Evolutionary conservation across 2,113 vertebrate species (phyloP).

Genomic region (Sceloporus tristichus): DNA sequence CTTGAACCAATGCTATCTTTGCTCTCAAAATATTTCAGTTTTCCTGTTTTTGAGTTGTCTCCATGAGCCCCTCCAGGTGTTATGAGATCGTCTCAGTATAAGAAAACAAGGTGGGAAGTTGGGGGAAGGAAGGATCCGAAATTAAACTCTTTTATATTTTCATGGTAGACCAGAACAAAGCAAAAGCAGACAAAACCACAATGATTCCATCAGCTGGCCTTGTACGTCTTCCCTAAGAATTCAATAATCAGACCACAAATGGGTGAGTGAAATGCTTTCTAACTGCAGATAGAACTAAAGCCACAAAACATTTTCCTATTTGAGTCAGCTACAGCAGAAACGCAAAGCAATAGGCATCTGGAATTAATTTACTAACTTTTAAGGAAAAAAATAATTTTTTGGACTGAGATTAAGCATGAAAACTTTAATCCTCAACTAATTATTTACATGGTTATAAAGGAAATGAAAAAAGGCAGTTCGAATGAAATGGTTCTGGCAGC

Average conservation of each 20-base stretch:
- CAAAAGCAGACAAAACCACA: background rate
- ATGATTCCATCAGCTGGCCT: background rate
- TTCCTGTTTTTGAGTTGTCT: background rate
- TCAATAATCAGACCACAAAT: conserved; percentile 1
- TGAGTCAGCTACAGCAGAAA: conserved; percentile 2
- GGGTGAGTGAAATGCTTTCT: background rate
- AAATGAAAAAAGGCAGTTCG: background rate
- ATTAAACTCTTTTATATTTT: background rate
- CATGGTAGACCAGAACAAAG: background rate
- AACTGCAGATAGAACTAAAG: background rate
- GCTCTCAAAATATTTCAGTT: background rate
- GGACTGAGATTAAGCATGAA: conserved; percentile 8
- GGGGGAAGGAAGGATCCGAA: background rate
- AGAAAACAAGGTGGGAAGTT: background rate
- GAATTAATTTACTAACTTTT: conserved; percentile 34
- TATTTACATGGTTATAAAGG: conserved; percentile 15
- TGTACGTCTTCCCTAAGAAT: conserved; percentile 18
- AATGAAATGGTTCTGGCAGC: conserved; percentile 14
- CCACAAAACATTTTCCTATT: background rate
- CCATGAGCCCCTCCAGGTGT: background rate
- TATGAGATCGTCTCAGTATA: conserved; percentile 1
- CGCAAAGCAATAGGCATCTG: background rate
- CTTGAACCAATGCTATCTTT: background rate
- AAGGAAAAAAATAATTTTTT: background rate
- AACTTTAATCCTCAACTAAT: conserved; percentile 14